Conservation (phyloP, 1,140 invertebrate genomes). For the Euschistus heros region DNA sequence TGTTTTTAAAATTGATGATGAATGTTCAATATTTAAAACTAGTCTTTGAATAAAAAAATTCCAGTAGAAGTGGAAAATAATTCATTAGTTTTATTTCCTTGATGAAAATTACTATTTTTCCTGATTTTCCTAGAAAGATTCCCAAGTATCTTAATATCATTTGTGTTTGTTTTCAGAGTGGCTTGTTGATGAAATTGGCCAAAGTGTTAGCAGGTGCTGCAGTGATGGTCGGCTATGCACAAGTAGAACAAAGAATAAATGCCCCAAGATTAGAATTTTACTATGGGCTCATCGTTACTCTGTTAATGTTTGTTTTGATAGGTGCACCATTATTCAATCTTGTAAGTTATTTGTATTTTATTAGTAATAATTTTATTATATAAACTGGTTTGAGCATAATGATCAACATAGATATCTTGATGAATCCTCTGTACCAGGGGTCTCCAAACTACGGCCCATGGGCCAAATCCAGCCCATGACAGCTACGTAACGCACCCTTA, state of each 20-base stretch:
- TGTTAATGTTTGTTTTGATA: slow-evolving; percentile 53
- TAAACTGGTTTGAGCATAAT: not conserved
- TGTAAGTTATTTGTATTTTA: slow-evolving; percentile 40
- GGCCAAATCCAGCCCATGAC: too few species aligned
- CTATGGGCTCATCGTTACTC: slow-evolving; percentile 56
- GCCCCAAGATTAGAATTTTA: slow-evolving; percentile 44
- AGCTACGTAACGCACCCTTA: too few species aligned
- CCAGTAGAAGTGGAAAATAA: too few species aligned
- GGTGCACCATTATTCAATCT: slow-evolving; percentile 57
- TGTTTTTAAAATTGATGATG: too few species aligned
- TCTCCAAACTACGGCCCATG: too few species aligned
- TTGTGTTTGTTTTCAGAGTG: slow-evolving; percentile 33
- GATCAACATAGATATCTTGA: not conserved
- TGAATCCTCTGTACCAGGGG: not conserved
- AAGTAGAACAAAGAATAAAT: slow-evolving; percentile 40
- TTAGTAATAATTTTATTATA: not conserved
- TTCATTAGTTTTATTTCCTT: too few species aligned
- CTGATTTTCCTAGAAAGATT: too few species aligned
- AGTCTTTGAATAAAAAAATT: too few species aligned
- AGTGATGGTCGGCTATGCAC: slow-evolving; percentile 48
- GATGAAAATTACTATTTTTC: too few species aligned
- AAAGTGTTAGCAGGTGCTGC: slow-evolving; percentile 43
- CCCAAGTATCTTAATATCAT: too few species aligned
- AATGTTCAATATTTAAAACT: too few species aligned
- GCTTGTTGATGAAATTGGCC: slow-evolving; percentile 37